Base-by-base conservation (phyloP, 2,888 invertebrate genomes). In the Lochmaea crataegi region DNA sequence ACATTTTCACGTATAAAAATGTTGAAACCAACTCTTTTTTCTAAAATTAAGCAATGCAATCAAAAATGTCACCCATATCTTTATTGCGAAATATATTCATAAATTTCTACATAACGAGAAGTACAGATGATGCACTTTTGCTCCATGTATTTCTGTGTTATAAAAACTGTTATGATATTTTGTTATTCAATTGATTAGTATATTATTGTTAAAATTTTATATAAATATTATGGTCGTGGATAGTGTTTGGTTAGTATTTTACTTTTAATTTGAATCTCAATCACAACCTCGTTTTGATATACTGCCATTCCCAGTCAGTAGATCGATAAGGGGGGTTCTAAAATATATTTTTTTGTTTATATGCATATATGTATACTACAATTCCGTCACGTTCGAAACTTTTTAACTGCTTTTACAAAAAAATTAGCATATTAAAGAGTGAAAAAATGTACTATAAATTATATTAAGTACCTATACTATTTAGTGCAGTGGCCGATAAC, bases 161-260 rank as follows among this genome's bases (percentile, higher is more conserved):
- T 80, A 74, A 76, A 80, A 78, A 80, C 82, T 83, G 81, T 83
- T 83, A 82, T 80, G 80, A 78, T 74, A 78, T 80, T 81, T 81
- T 74, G 79, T 81, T 80, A 77, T 76, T 74, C 77, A 77, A 81
- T 77, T 81, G 74, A 80, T 82, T 83, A 81, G 78, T 82, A 81
- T 83, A 84, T 83, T 84, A 84, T 85, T 85, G 85, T 85, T 86
- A 83, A 83, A 84, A 82, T 85, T 86, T 85, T 85, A 84, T 85
- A 85, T 85, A 84, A 85, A 85, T 85, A 84, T 86, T 84, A 80
- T 79, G 80, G 81, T 78, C 80, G 80, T 83, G 84, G 84, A 80
- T 77, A 83, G 83, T 84, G 84, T 84, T 84, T 78, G 79, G 75
- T 79, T 75, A 48, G 65, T 65, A 65, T 67, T 68, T 63, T 45